phyloP scores from a whole-genome alignment of 2,797 vertebrate genomes.

The Xyrichtys novacula region DNA sequence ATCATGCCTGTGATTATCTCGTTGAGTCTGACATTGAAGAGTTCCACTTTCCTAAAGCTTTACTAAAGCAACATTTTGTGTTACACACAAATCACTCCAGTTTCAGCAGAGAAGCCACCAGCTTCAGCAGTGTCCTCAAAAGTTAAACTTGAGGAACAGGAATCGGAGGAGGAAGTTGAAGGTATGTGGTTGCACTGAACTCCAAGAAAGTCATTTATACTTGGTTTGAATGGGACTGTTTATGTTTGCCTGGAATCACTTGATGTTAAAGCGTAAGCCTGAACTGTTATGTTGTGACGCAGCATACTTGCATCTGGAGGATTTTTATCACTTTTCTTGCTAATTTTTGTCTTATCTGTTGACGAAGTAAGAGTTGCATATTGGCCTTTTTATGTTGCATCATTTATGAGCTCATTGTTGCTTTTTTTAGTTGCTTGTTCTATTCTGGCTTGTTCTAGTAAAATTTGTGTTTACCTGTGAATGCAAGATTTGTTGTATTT shows the following conservation, averaged over 20 bases:
- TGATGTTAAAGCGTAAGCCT: not conserved
- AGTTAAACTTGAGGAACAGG: constrained; percentile 41
- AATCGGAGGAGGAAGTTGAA: constrained; percentile 45
- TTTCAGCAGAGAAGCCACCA: constrained; percentile 39
- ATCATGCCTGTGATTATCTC: constrained; percentile 21
- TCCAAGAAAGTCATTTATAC: too few relatives aligned
- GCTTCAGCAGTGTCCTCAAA: constrained; percentile 23
- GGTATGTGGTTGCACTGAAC: constrained; percentile 51
- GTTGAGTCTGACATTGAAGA: constrained; percentile 8
- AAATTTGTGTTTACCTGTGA: constrained; percentile 1
- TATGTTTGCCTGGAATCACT: not conserved
- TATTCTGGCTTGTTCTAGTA: not conserved
- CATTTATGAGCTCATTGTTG: constrained; percentile 1
- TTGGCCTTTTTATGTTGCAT: not conserved
- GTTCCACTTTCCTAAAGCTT: not conserved
- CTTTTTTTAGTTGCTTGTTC: constrained; percentile 3
- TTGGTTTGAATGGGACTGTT: too few relatives aligned
- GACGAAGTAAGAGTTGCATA: not conserved
- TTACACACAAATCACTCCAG: constrained; percentile 27
- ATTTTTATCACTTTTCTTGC: constrained; percentile 21
- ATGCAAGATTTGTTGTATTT: constrained; percentile 1
- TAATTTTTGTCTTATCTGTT: constrained; percentile 9
- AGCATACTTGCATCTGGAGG: not conserved
- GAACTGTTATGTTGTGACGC: not conserved
- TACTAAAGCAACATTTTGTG: constrained; percentile 6